These are phyloP conservation scores for Dasyprocta punctata DNA, from an alignment of 2,113 vertebrate genomes.

Conservation along the genomic window DNA sequence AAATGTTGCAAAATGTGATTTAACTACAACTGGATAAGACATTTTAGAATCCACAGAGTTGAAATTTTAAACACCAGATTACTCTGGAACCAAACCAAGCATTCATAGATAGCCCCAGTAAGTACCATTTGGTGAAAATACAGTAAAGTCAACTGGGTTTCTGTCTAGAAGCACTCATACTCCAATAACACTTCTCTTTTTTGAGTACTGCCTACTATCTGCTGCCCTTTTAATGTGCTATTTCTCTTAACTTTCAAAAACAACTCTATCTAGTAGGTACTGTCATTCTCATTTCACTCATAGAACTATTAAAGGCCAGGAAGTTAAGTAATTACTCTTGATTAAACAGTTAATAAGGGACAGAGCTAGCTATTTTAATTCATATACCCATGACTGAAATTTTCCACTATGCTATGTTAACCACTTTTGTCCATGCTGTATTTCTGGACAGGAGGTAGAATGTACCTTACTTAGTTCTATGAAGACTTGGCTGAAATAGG, in stretches of 20 bases:
- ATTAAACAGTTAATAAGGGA: slow-evolving; percentile 42
- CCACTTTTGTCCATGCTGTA: slow-evolving; percentile 27
- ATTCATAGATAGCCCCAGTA: background rate
- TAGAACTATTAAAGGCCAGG: slow-evolving; percentile 12
- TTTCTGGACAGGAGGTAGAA: slow-evolving; percentile 58
- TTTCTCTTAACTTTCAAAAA: background rate
- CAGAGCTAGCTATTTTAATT: slow-evolving; percentile 9
- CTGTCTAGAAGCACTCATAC: background rate
- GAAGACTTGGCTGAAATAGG: slow-evolving; percentile 57
- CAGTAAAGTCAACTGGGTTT: background rate
- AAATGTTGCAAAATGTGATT: slow-evolving; percentile 25
- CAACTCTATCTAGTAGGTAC: background rate
- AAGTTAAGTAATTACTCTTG: slow-evolving; percentile 30
- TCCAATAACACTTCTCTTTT: slow-evolving; percentile 11
- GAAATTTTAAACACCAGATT: slow-evolving; percentile 46
- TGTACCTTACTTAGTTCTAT: slow-evolving; percentile 53
- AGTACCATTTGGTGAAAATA: slow-evolving; percentile 1
- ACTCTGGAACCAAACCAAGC: slow-evolving; percentile 16
- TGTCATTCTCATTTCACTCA: slow-evolving; percentile 2
- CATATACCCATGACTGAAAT: slow-evolving; percentile 24
- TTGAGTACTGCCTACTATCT: background rate
- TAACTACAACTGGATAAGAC: slow-evolving; percentile 11
- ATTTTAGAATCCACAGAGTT: slow-evolving; percentile 22
- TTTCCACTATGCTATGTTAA: slow-evolving; percentile 42
- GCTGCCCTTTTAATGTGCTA: background rate